Base-by-base conservation (phyloP, 2,113 vertebrate genomes). In the Fulica atra region DNA sequence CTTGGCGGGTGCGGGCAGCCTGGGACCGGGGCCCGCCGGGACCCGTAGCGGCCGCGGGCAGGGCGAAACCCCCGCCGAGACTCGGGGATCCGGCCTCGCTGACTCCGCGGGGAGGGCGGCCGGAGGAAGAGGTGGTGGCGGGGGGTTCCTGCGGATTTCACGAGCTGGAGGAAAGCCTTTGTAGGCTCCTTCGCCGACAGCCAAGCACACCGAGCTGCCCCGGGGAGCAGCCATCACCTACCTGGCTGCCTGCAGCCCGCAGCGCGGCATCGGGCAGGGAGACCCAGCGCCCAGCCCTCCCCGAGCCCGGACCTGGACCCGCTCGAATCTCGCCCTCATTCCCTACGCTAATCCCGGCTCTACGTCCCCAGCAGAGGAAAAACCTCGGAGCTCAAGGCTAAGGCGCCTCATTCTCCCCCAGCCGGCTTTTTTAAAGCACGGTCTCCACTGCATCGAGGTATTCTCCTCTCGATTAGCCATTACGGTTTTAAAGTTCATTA, bases 401-500 rank as follows among this genome's bases (percentile, higher is more conserved):
- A 66, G 76, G 53, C 46, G 17, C n/a, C 46, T 61, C 71, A 6
- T 40, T 69, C 51, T 57, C 25, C 21, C 31, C 23, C 20, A 69
- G 44, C 21, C 28, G 10, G 42, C 44, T 76, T 9, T 89, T 90
- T 88, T 46, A 31, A 65, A 82, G 70, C 71, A 46, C 23, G 35
- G 10, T 94, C 36, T 78, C 50, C 64, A 73, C 60, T 10, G 40
- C 76, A 59, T 25, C 48, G 92, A 79, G 81, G 88, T 89, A 74
- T 91, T 95, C 96, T 95, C 74, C 78, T 93, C 90, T 84, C 93
- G 81, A 91, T 94, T 94, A 94, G 88, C 77, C 83, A 90, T 94
- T 88, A 88, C 57, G 69, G 88, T 95, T 96, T 96, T 93, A 95
- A 96, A 95, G 95, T 96, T 95, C 91, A 91, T 93, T 96, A 93